These are phyloP conservation scores for Polypterus bichir DNA, from an alignment of 2,113 vertebrate genomes.

Conservation along the genomic window DNA sequence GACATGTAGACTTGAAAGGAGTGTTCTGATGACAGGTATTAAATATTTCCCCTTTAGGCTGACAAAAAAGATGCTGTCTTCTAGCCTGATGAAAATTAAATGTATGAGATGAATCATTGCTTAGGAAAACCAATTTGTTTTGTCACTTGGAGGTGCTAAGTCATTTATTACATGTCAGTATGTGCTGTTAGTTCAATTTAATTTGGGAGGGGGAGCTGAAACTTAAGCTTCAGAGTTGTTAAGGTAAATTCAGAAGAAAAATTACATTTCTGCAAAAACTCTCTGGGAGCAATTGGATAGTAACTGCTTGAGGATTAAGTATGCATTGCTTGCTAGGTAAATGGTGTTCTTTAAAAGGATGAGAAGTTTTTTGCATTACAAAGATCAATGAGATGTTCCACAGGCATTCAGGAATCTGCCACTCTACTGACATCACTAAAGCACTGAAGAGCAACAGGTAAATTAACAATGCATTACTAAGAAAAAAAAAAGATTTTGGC, in stretches of 20 bases:
- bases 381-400: no score
- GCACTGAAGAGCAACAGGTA: no score
- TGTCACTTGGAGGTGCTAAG: constrained; percentile 52
- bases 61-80: constrained; percentile 44
- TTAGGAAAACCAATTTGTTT: constrained; percentile 73
- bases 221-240: background rate
- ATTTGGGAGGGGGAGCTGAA: constrained; percentile 38
- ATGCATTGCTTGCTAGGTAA: constrained; percentile 11
- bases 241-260: constrained; percentile 8
- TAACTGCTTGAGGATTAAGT: constrained; percentile 10
- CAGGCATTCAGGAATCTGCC: no score
- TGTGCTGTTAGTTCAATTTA: constrained; percentile 70
- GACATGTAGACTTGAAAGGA: constrained; percentile 13
- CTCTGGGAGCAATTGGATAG: constrained; percentile 15
- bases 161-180: constrained; percentile 85
- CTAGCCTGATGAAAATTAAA: constrained; percentile 62
- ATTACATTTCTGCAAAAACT: constrained; percentile 15
- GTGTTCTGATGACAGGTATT: constrained; percentile 22
- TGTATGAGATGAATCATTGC: constrained; percentile 64
- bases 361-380: background rate
- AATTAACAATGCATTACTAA: no score
- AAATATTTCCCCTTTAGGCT: constrained; percentile 40
- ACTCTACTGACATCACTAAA: no score
- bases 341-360: constrained; percentile 2
- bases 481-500: no score